Percentiles rank a stretch among this genome's conserved stretches.
Evolutionary conservation across 2,113 vertebrate genomes (phyloP).

Genomic region (Rhineura floridana): DNA sequence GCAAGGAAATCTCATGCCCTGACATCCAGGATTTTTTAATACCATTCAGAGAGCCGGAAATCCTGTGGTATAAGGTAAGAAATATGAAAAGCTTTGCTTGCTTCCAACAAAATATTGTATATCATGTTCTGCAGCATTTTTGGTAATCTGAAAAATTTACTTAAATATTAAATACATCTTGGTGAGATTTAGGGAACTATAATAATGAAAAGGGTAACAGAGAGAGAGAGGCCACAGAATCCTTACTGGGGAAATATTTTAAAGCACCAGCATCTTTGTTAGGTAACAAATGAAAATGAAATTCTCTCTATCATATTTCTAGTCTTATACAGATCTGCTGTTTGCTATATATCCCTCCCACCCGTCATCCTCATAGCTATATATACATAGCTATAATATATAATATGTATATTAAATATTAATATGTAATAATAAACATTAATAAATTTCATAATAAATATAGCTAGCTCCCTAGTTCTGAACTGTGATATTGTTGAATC

Average conservation of each 20-base stretch:
- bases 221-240: background rate
- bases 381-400: no score
- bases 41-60: conserved; percentile 87
- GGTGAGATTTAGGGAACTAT: background rate
- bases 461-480: background rate
- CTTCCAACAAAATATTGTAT: conserved; percentile 17
- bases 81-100: conserved; percentile 27
- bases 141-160: conserved; percentile 12
- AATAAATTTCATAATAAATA: background rate
- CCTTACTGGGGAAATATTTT: background rate
- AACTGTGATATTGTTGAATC: background rate
- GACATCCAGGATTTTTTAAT: conserved; percentile 93
- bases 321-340: background rate
- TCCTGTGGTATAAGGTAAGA: conserved; percentile 97
- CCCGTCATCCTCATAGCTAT: background rate
- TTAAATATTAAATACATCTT: background rate
- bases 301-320: background rate
- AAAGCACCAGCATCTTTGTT: background rate
- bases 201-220: background rate
- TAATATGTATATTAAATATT: no score
- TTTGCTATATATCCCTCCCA: background rate
- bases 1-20: conserved; percentile 93
- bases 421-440: no score
- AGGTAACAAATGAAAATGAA: background rate
- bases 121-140: conserved; percentile 33